phyloP scores from a whole-genome alignment of 2,888 invertebrate genomes.

The Conchocele bisecta region DNA sequence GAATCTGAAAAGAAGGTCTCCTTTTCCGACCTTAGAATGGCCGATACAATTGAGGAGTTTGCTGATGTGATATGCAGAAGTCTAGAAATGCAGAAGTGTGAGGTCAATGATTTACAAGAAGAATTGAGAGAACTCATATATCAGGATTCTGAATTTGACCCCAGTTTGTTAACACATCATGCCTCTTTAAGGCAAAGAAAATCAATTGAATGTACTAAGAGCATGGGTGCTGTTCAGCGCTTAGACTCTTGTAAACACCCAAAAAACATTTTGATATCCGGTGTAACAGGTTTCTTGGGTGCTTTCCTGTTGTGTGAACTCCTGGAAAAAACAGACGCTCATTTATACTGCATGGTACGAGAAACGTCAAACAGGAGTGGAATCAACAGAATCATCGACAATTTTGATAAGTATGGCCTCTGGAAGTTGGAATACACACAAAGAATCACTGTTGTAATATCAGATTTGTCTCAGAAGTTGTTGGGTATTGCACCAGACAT shows the following conservation, averaged over 20 bases:
- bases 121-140: neutral
- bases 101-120: no score
- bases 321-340: constrained; percentile 47
- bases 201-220: no score
- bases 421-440: constrained; percentile 46
- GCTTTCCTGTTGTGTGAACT: constrained; percentile 49
- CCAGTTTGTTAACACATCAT: neutral
- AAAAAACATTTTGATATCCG: constrained; percentile 52
- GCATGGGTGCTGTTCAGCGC: no score
- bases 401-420: constrained; percentile 45
- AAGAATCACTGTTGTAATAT: constrained; percentile 48
- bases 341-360: constrained; percentile 58
- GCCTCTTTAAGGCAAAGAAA: no score
- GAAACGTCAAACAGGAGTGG: constrained; percentile 48
- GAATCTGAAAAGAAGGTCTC: constrained; percentile 32
- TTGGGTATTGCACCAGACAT: constrained; percentile 52
- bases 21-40: constrained; percentile 52
- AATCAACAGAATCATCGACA: constrained; percentile 41
- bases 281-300: constrained; percentile 58
- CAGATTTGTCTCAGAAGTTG: constrained; percentile 44
- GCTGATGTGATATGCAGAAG: constrained; percentile 41
- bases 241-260: constrained; percentile 29
- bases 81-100: no score
- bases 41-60: constrained; percentile 54
- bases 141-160: neutral